These are phyloP conservation scores for Gambusia holbrooki DNA, from an alignment of 2,113 vertebrate genomes.

Conservation along the genomic window DNA sequence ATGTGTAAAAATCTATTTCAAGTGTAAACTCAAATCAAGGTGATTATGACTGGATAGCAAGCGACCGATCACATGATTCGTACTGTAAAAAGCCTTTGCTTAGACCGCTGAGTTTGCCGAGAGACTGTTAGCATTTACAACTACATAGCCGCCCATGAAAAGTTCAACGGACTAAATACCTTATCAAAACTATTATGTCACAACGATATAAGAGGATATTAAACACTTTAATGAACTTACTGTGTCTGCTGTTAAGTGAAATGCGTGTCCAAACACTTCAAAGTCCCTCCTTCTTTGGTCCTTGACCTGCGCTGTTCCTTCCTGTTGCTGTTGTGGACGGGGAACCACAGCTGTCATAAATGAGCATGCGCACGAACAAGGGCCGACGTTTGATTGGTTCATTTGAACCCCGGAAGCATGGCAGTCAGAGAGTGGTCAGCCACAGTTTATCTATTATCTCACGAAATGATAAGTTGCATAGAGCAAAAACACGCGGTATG, in stretches of 20 bases:
- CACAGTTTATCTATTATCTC: too few relatives aligned
- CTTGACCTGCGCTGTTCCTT: not conserved
- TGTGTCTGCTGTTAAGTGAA: not conserved
- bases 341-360: not conserved
- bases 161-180: not conserved
- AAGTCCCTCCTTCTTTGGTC: not conserved
- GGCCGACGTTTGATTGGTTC: constrained; percentile 35
- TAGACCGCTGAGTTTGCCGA: constrained; percentile 16
- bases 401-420: not conserved
- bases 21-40: not conserved
- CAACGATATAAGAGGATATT: not conserved
- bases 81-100: not conserved
- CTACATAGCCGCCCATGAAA: not conserved
- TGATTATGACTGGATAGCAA: not conserved
- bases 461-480: not conserved
- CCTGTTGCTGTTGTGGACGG: not conserved
- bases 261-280: not conserved
- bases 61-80: constrained; percentile 21
- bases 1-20: not conserved
- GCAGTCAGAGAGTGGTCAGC: too few relatives aligned
- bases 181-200: rapidly evolving
- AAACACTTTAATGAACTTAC: constrained; percentile 45
- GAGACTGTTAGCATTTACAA: constrained; percentile 24
- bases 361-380: constrained; percentile 42
- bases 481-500: not conserved